Percentiles rank a stretch among this genome's conserved stretches.
Evolutionary conservation across 2,797 vertebrate genomes (phyloP).

Genomic region (Sciaenops ocellatus): DNA sequence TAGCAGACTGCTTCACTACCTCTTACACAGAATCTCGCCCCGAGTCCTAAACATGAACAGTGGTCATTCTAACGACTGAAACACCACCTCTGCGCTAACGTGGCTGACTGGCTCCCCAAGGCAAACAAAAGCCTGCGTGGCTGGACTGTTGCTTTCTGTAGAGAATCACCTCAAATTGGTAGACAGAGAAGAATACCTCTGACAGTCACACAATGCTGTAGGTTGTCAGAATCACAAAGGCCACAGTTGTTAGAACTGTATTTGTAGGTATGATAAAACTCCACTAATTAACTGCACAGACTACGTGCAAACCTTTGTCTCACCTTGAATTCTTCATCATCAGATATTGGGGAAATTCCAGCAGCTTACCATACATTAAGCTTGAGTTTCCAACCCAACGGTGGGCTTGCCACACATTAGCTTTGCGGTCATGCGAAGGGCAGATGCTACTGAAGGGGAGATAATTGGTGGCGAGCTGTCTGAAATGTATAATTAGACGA

Average conservation of each 20-base stretch:
- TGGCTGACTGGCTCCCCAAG: constrained; percentile 48
- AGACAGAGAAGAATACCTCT: constrained; percentile 17
- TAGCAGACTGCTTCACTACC: constrained; percentile 57
- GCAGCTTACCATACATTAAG: constrained; percentile 74
- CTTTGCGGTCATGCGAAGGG: constrained; percentile 85
- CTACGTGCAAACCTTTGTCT: constrained; percentile 59
- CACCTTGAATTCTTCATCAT: constrained; percentile 71
- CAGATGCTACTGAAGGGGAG: constrained; percentile 86
- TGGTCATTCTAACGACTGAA: constrained; percentile 56
- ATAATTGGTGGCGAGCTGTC: constrained; percentile 87
- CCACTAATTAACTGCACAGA: constrained; percentile 48
- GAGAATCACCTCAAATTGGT: constrained; percentile 52
- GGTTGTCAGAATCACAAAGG: constrained; percentile 46
- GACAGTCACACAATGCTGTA: constrained; percentile 24
- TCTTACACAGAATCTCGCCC: constrained; percentile 66
- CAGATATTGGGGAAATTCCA: constrained; percentile 62
- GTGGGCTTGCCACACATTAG: constrained; percentile 79
- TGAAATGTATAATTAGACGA: constrained; percentile 88
- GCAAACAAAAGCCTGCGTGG: constrained; percentile 59
- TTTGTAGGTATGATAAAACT: constrained; percentile 49
- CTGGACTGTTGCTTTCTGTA: constrained; percentile 52
- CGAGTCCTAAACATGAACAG: constrained; percentile 55
- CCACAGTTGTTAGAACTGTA: constrained; percentile 43
- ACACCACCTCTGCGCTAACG: constrained; percentile 52
- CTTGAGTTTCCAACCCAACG: constrained; percentile 66